Percentiles rank a stretch among this genome's conserved stretches.
Conservation (phyloP, 2,113 vertebrate genomes). For the Podilymbus podiceps region DNA sequence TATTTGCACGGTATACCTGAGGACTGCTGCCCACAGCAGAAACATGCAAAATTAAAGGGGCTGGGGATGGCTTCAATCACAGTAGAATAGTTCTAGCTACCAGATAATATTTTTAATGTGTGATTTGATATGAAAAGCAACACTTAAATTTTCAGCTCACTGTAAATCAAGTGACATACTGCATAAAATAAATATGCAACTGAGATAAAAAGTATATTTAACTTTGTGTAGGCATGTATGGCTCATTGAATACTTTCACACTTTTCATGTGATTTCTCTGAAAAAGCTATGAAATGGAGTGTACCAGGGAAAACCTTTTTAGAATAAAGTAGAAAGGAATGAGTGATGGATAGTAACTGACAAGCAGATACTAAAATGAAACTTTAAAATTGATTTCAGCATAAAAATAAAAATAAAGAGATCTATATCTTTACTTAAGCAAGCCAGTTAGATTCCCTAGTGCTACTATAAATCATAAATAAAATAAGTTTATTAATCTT, state of each 20-base stretch:
- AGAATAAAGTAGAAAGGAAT: not conserved
- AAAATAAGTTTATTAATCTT: constrained; percentile 23
- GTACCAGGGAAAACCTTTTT: constrained; percentile 1
- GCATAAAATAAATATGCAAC: constrained; percentile 4
- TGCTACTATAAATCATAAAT: not conserved
- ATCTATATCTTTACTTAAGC: not conserved
- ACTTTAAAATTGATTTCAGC: not conserved
- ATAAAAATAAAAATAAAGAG: not conserved
- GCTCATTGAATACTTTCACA: constrained; percentile 36
- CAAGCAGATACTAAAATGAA: constrained; percentile 25
- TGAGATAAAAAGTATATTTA: constrained; percentile 15
- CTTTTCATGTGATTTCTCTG: constrained; percentile 23
- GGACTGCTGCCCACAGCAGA: not conserved
- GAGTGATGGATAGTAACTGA: constrained; percentile 54
- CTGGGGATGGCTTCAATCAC: not conserved
- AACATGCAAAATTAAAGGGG: not conserved
- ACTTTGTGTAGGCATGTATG: not conserved
- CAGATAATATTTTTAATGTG: not conserved
- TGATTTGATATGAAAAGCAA: not conserved
- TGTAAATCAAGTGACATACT: not conserved
- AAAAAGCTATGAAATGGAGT: constrained; percentile 28
- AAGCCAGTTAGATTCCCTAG: not conserved
- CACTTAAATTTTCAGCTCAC: not conserved
- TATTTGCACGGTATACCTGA: not conserved
- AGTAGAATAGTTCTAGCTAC: not conserved